Percentiles rank a stretch among this genome's conserved stretches.
Conservation (phyloP, 2,797 vertebrate genomes). For the Zenarchopterus dispar region DNA sequence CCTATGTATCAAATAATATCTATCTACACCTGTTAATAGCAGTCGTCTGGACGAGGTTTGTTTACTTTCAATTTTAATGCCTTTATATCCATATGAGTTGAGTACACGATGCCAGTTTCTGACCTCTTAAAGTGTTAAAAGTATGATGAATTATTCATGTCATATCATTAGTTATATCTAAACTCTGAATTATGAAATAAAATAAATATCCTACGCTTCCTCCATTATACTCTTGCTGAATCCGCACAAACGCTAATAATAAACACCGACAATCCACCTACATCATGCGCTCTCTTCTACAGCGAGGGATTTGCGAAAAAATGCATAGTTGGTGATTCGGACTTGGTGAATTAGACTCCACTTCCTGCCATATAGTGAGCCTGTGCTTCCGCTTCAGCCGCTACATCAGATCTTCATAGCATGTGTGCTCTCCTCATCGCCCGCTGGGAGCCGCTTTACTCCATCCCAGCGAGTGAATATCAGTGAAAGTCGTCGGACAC, state of each 20-base stretch:
- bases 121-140: too few species aligned
- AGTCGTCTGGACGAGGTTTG: too few species aligned
- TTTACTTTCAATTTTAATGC: too few species aligned
- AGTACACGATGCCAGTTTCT: too few species aligned
- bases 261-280: background rate
- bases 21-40: too few species aligned
- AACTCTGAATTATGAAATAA: too few species aligned
- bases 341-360: background rate
- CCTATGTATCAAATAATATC: too few species aligned
- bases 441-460: background rate
- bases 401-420: conserved; percentile 6
- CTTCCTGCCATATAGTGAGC: conserved; percentile 72
- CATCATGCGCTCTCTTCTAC: conserved; percentile 27
- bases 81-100: too few species aligned
- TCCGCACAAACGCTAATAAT: conserved; percentile 47
- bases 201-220: too few species aligned
- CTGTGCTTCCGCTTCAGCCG: conserved; percentile 17
- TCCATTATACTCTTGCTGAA: background rate
- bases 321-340: background rate
- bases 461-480: rapidly evolving
- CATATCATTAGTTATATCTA: too few species aligned
- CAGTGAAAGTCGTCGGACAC: conserved; percentile 27
- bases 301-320: conserved; percentile 41
- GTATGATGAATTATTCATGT: too few species aligned
- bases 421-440: background rate